A percentile compares a stretch with the other conserved stretches of the same genome.
Conservation (phyloP, 2,888 invertebrate species). For the Sinotaia quadrata region DNA sequence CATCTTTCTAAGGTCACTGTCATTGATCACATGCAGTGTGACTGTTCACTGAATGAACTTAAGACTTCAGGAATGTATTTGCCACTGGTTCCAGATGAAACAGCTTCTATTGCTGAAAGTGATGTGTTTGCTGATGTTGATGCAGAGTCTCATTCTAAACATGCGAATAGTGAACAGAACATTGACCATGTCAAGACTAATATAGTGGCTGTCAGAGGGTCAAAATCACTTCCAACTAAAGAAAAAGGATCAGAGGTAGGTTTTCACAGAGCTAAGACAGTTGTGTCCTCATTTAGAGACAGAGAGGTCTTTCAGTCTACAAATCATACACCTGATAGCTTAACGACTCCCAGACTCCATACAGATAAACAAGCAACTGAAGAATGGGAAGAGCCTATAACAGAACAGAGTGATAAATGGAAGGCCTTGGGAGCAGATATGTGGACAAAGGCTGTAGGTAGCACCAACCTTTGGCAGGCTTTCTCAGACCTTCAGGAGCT, state of each 20-base stretch:
- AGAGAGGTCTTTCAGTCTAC: no score
- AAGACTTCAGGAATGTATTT: slow-evolving; percentile 16
- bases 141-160: neutral
- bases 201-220: no score
- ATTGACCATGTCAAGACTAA: neutral
- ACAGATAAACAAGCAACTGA: neutral
- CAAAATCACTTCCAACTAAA: neutral
- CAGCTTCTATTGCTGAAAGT: slow-evolving; percentile 18
- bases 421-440: slow-evolving; percentile 7
- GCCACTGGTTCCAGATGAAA: slow-evolving; percentile 14
- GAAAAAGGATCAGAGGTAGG: neutral
- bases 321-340: no score
- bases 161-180: neutral
- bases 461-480: slow-evolving; percentile 20
- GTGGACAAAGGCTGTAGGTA: slow-evolving; percentile 14
- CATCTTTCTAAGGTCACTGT: neutral
- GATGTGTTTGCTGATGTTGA: neutral
- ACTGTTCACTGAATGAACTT: slow-evolving; percentile 8
- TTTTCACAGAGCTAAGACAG: no score
- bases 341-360: slow-evolving; percentile 19
- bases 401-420: neutral
- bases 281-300: no score
- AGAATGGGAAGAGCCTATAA: neutral
- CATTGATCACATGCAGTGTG: neutral
- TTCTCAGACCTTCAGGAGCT: slow-evolving; percentile 1